Percentiles rank a stretch among this genome's conserved stretches.
Conservation (phyloP, 1,140 invertebrate genomes). For the Heliothis subflexa region DNA sequence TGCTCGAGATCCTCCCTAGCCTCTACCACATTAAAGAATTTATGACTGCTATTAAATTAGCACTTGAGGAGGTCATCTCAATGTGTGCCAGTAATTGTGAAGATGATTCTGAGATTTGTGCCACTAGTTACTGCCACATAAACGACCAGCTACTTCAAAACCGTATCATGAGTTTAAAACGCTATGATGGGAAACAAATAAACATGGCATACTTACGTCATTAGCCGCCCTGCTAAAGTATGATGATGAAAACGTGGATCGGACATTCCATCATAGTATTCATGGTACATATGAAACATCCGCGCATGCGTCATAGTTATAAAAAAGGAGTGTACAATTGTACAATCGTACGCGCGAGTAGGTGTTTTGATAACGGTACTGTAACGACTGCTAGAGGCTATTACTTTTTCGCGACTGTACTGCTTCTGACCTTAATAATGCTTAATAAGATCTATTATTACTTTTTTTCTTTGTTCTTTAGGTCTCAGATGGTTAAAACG, state of each 20-base stretch:
- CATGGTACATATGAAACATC: conserved; percentile 35
- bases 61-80: no score
- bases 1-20: no score
- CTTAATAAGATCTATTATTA: conserved; percentile 28
- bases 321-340: conserved; percentile 53
- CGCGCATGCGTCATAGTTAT: conserved; percentile 61
- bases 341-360: conserved; percentile 54
- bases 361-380: conserved; percentile 64
- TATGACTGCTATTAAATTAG: no score
- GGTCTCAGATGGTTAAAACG: background rate
- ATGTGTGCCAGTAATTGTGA: no score
- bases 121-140: background rate
- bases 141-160: background rate
- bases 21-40: no score
- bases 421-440: conserved; percentile 37
- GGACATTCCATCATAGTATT: conserved; percentile 32
- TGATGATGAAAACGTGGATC: conserved; percentile 53
- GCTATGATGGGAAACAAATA: background rate
- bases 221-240: conserved; percentile 57
- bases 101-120: no score
- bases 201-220: background rate
- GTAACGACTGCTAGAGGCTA: conserved; percentile 57
- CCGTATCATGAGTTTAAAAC: background rate
- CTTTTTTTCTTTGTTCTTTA: background rate
- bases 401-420: conserved; percentile 54